Base-by-base conservation (phyloP, 2,888 invertebrate genomes). In the Megalurothrips usitatus region DNA sequence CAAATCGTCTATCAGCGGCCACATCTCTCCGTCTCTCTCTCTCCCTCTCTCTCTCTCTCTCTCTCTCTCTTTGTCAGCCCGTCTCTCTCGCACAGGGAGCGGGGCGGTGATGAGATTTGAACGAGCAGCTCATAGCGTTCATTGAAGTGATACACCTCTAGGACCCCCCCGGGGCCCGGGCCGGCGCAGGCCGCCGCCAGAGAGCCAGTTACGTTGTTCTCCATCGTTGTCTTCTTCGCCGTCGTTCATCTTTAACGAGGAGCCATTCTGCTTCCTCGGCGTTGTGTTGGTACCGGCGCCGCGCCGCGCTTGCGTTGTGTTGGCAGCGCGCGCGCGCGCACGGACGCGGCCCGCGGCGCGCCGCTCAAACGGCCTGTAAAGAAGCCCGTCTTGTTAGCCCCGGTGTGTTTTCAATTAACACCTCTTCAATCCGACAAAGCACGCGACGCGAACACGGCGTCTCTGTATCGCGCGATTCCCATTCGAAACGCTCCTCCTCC, bases 11-110 rank as follows among this genome's bases (percentile, higher is more conserved):
- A 48, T 48, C 63, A 63, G 6, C 47, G 78, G 28, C 28, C 19
- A 81, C 81, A 17, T 58, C n/a, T 0, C 58, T n/a, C 58, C n/a
- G 6, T 58, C 58, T n/a, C 58, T 52, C 52, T 52, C 58, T 81
- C 78, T 49, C 79, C 63, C 19, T 26, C 75, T 82, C 83, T 82
- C 86, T 86, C 86, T 86, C 86, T 52, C 52, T 52, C 52, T 52
- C 52, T 52, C 52, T n/a, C n/a, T n/a, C n/a, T n/a, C n/a, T n/a
- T n/a, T n/a, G n/a, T n/a, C n/a, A n/a, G n/a, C n/a, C n/a, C 17
- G 14, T 52, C 52, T 58, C 58, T 58, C 58, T 58, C 58, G 17
- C 58, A 85, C 86, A 84, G 43, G 58, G 84, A 85, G 86, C 86
- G 9, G 43, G 68, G 68, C 19, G 34, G 58, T 80, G 43, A 75